Evolutionary conservation across 2,797 vertebrate species (phyloP).

Genomic region (Pseudopleuronectes americanus): DNA sequence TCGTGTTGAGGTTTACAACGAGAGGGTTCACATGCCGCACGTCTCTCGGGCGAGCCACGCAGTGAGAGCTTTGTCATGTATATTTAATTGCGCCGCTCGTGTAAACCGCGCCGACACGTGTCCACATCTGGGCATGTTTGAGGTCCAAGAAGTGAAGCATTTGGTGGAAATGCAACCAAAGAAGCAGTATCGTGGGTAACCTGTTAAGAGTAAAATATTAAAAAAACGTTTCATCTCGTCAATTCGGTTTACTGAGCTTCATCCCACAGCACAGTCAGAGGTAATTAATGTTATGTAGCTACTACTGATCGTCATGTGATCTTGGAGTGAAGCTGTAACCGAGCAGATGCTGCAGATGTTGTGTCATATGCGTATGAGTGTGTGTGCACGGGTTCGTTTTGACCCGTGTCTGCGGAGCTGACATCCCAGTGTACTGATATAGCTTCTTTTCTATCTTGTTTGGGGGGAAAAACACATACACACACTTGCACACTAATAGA

Average conservation of each 20-base stretch:
- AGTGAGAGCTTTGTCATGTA: constrained; percentile 18
- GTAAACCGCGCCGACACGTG: constrained; percentile 12
- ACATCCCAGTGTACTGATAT: background rate
- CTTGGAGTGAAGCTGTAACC: constrained; percentile 2
- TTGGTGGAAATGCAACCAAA: background rate
- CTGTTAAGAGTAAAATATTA: background rate
- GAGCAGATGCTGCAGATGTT: constrained; percentile 12
- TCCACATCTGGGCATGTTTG: constrained; percentile 1
- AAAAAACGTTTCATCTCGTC: background rate
- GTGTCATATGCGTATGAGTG: background rate
- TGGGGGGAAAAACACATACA: background rate
- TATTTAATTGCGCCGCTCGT: constrained; percentile 22
- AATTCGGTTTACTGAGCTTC: background rate
- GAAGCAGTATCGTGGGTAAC: no score
- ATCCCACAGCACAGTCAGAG: constrained; percentile 15
- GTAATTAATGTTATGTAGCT: constrained; percentile 18
- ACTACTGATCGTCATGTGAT: constrained; percentile 13
- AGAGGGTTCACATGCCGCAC: background rate
- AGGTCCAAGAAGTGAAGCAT: background rate
- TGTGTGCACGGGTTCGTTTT: background rate
- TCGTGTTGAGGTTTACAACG: constrained; percentile 7
- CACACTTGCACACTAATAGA: no score
- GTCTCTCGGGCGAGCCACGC: constrained; percentile 1
- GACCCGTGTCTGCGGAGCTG: background rate
- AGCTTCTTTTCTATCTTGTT: no score